phyloP scores from a whole-genome alignment of 1,140 invertebrate genomes.

The Coptotermes formosanus region DNA sequence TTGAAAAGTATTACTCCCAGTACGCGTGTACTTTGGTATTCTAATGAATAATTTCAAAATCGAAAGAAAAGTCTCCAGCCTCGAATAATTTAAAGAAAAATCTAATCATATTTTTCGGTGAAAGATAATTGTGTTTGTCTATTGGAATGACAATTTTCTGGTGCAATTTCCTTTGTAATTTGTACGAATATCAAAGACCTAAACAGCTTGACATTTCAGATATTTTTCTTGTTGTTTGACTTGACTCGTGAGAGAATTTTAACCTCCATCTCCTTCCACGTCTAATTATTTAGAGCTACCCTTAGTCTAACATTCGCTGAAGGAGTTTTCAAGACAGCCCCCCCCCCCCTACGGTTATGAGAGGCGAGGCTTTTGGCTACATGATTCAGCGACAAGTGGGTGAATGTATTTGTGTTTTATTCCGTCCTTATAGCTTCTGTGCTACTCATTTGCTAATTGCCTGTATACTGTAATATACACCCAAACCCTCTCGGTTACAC shows the following conservation, averaged over 20 bases:
- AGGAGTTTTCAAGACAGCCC: neutral
- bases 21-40: too few species aligned
- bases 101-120: too few species aligned
- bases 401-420: constrained; percentile 9
- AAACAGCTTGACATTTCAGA: neutral
- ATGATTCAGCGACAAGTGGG: neutral
- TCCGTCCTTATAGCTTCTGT: neutral
- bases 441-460: constrained; percentile 27
- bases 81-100: too few species aligned
- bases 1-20: too few species aligned
- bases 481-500: neutral
- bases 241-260: neutral
- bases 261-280: neutral
- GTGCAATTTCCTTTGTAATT: too few species aligned
- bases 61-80: too few species aligned
- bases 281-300: neutral
- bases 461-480: constrained; percentile 20
- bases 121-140: too few species aligned
- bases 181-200: neutral
- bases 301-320: neutral
- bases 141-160: too few species aligned
- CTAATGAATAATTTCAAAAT: too few species aligned
- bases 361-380: neutral
- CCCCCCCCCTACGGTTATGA: constrained; percentile 2
- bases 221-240: neutral